Base-by-base conservation (phyloP, 2,113 vertebrate species). In the Xenus cinereus region DNA sequence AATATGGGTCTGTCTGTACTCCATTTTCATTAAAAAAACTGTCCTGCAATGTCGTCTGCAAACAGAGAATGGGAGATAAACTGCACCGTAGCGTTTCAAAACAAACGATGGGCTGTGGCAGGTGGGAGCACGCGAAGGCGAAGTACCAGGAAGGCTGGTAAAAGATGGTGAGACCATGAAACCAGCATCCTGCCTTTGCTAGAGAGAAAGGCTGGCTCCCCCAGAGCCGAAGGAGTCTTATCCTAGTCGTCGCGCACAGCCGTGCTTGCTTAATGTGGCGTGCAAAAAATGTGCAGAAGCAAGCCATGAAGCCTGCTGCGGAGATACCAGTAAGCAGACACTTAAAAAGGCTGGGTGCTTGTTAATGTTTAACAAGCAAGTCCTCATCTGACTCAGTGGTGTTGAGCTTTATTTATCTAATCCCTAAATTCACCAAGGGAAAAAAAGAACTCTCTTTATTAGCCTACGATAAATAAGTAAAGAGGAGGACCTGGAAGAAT, bases 291-390 rank as follows among this genome's bases (percentile, higher is more conserved):
- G 10, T 77, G 54, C 78, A 56, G 76, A 88, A 90, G 35, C 64
- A 68, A 85, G 46, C 35, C 51, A 23, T n/a, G 43, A 59, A 86
- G 59, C 32, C 72, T 64, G 79, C 50, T 10, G 26, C 24, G 59
- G 80, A 74, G 73, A 35, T 45, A 72, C 14, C 3, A 1, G 71
- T 95, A 86, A 91, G 83, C 92, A 90, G 81, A 84, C 56, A 28
- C 84, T 87, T 83, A 67, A 88, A 89, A 87, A 90, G 81, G 51
- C 59, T 84, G 60, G 60, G 37, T 77, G 80, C 76, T 81, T 39
- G 91, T 96, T 91, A 96, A 96, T 94, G 75, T 97, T 98, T 97
- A 97, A 96, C 89, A 78, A 83, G 41, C 3, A 8, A 20, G 77
- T 93, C 75, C 95, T 91, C 84, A 78, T 86, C 57, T 92, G 95